phyloP scores from a whole-genome alignment of 2,888 invertebrate genomes.

The Nasonovia ribisnigri region DNA sequence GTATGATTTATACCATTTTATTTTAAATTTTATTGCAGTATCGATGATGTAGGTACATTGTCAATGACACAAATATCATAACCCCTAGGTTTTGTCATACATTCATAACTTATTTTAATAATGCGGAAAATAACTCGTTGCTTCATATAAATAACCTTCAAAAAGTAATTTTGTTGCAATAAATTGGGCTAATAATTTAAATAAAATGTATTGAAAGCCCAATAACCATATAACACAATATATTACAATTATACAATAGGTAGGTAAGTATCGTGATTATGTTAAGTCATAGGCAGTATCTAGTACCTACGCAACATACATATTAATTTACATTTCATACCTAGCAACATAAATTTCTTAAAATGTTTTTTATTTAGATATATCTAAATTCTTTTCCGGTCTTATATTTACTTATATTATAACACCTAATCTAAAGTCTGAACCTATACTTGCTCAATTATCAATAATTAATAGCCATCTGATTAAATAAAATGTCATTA shows the following conservation, averaged over 20 bases:
- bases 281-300: neutral
- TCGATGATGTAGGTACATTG: no score
- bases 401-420: neutral
- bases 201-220: neutral
- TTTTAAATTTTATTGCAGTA: no score
- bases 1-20: no score
- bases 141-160: neutral
- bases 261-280: neutral
- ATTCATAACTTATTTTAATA: neutral
- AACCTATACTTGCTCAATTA: neutral
- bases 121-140: neutral
- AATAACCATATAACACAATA: neutral
- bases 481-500: neutral
- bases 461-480: neutral
- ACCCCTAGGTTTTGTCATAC: no score
- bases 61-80: no score
- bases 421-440: neutral
- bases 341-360: neutral
- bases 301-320: neutral
- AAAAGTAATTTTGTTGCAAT: neutral
- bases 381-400: neutral
- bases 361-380: neutral
- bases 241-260: neutral
- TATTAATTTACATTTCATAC: neutral
- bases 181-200: neutral